Base-by-base conservation (phyloP, 2,888 invertebrate genomes). In the Hypercompe scribonia region DNA sequence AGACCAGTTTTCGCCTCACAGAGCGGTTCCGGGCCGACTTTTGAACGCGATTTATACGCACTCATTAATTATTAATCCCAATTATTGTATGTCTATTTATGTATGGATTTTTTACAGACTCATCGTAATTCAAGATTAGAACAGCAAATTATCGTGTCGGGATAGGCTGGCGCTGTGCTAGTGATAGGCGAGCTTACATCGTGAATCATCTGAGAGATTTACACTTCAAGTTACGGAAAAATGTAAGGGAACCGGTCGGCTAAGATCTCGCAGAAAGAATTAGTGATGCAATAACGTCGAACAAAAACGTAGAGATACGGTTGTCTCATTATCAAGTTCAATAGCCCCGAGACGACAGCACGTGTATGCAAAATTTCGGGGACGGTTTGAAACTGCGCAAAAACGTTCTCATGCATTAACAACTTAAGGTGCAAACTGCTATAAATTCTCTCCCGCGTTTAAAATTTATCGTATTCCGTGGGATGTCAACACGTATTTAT, bases 321-420 rank as follows among this genome's bases (percentile, higher is more conserved):
- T 89, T 89, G 92, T 92, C 92, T 92, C 92, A 94, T 94, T 94
- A 95, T 95, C 94, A 95, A 95, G 95, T 95, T 95, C 95, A 95
- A 95, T 93, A 95, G 95, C 95, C 95, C 86, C 93, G 84, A 89
- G 90, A 85, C 87, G 90, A 86, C 92, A 95, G 89, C 95, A 95
- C 95, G 95, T 95, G 95, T 95, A 95, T 95, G 95, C 95, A 94
- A 95, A 95, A 94, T 86, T 88, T 88, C 84, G 85, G 87, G 88
- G 86, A 86, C 88, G 81, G 81, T 72, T 77, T 74, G 79, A 80
- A 84, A 89, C 83, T 90, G 89, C 87, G 94, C 94, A 90, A 95
- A 94, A 92, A 88, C 89, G 84, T 90, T 88, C 91, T 90, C 90
- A 92, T 89, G 79, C 84, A 72, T 58, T 73, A 83, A 83, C 84